Evolutionary conservation across 2,888 invertebrate genomes (phyloP), one percentile per base, ranked within the genome.

Genomic region (Drosophila neutralis): DNA sequence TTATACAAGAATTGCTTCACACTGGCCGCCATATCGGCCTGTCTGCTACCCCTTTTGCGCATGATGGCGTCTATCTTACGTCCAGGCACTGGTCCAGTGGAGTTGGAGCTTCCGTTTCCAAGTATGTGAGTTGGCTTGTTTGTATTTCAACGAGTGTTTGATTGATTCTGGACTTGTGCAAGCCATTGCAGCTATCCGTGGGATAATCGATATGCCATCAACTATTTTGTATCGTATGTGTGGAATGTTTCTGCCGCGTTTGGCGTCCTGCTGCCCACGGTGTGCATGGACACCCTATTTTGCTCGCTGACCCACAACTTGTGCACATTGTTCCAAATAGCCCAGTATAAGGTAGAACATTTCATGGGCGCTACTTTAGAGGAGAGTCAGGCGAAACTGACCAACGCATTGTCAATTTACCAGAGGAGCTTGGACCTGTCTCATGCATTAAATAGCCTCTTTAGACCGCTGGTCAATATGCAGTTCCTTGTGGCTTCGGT

Each of bases 231-330:
- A 5, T 45, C 86, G 33, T 72, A 78, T 69, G 45, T 73, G 57
- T 80, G 83, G 86, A 78, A 74, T 75, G 54, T 73, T 21, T 15
- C 59, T n/a, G 69, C 71, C 8, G 62, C 52, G 2, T 3, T 69
- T 36, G 62, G 57, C n/a, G 63, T 82, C 6, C 48, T 68, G 15
- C 45, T 73, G 60, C 21, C 68, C 42, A 70, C 72, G 2, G 51
- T 79, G 10, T 73, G 79, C 18, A 54, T 73, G 49, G 76, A 76
- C 27, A 75, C 83, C 13, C 57, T 79, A 6, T 73, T 76, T 53
- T 64, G 54, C 8, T 56, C 70, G 1, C 54, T 71, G 38, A 67
- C 58, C 6, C 69, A 64, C 21, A 80, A 78, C 31, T 53, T 77
- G 8, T 65, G 75, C 36, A 80, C 63, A 3, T 51, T 83, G 8